Percentiles rank a stretch among this genome's conserved stretches.
These are phyloP conservation scores for Lacerta agilis DNA, from an alignment of 2,797 vertebrate genomes.

Conservation along the genomic window DNA sequence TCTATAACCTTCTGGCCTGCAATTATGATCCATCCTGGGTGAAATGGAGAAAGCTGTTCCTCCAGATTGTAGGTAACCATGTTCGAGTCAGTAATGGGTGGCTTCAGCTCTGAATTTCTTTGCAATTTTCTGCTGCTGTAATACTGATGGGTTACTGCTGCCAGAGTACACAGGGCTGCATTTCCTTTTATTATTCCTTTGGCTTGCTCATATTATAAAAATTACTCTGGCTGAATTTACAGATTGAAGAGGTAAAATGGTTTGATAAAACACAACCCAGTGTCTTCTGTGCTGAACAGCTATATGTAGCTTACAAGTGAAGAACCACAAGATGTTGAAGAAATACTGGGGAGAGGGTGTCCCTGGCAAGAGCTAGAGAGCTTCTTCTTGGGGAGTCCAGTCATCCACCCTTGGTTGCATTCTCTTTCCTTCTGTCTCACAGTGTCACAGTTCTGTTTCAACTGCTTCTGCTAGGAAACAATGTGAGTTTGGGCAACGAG, in stretches of 20 bases:
- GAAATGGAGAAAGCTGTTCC: not conserved
- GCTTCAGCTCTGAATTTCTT: conserved; percentile 25
- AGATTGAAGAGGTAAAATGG: not conserved
- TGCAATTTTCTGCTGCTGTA: conserved; percentile 8
- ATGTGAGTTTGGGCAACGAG: no score
- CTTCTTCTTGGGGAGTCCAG: not conserved
- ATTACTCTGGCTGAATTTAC: conserved; percentile 35
- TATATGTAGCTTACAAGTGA: not conserved
- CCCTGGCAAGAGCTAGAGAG: not conserved
- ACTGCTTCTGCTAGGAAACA: not conserved
- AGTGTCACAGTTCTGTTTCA: not conserved
- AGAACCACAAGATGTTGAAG: not conserved
- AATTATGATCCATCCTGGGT: not conserved
- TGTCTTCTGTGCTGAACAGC: not conserved
- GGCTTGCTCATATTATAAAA: not conserved
- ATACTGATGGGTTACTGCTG: conserved; percentile 11
- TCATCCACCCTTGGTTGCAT: not conserved
- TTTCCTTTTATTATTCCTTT: conserved; percentile 26
- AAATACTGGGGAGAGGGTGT: not conserved
- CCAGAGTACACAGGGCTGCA: rapidly evolving
- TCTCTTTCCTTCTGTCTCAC: not conserved
- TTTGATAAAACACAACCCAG: not conserved
- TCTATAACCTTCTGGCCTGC: not conserved
- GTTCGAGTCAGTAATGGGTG: not conserved
- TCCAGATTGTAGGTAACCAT: not conserved